Conservation (phyloP, 2,797 vertebrate species). For the Peromyscus aztecus region DNA sequence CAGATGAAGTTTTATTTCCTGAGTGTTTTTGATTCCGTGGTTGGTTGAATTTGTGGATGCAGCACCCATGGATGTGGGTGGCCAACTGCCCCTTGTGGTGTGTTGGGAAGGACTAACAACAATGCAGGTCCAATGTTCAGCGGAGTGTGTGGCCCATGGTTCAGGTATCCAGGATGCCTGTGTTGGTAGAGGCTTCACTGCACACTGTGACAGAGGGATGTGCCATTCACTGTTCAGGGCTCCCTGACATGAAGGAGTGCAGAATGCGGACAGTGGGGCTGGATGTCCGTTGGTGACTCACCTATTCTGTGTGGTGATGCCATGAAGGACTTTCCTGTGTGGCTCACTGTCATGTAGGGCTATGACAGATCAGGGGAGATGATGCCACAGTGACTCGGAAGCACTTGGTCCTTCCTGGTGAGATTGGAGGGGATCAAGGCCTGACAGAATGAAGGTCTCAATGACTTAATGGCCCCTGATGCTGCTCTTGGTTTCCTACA, state of each 20-base stretch:
- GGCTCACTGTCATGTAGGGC: too few relatives aligned
- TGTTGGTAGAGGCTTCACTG: not conserved
- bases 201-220: accelerated
- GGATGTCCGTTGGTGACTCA: accelerated
- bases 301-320: not conserved
- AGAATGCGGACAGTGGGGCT: accelerated
- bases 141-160: not conserved
- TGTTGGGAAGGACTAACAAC: not conserved
- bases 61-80: not conserved
- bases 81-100: not conserved
- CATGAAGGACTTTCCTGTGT: not conserved
- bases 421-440: not conserved
- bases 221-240: accelerated
- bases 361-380: not conserved
- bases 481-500: not conserved
- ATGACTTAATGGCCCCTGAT: not conserved
- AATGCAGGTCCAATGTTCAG: not conserved
- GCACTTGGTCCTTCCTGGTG: not conserved
- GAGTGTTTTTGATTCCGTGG: not conserved
- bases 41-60: not conserved
- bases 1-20: not conserved
- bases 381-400: not conserved
- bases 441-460: not conserved
- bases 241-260: not conserved
- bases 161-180: not conserved